phyloP scores from a whole-genome alignment of 2,113 vertebrate genomes.

The Zosterops hypoxanthus region DNA sequence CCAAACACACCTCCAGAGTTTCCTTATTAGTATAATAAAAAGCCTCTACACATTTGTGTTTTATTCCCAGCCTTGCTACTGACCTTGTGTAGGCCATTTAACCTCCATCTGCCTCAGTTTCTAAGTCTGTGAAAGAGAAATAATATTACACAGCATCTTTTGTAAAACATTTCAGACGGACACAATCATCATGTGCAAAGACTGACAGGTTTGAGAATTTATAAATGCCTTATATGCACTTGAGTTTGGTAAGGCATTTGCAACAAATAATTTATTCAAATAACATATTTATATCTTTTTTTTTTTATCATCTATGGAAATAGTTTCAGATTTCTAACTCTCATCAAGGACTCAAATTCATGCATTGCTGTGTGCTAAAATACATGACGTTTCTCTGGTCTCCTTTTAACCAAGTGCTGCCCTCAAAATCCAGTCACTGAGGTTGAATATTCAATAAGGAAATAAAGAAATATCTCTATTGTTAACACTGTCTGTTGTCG shows the following conservation, averaged over 20 bases:
- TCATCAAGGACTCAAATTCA: background rate
- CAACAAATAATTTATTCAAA: background rate
- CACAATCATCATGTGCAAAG: background rate
- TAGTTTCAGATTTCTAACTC: background rate
- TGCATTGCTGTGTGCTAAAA: background rate
- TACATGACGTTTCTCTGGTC: background rate
- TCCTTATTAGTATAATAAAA: constrained; percentile 74
- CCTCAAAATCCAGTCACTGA: background rate
- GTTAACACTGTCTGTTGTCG: background rate
- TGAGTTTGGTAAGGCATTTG: background rate
- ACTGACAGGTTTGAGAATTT: background rate
- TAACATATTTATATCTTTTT: background rate
- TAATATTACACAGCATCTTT: background rate
- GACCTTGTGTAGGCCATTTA: constrained; percentile 64
- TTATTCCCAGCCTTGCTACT: constrained; percentile 64
- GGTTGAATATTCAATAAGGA: background rate
- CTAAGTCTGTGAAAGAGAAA: constrained; percentile 9
- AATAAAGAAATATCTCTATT: background rate
- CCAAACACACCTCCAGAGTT: constrained; percentile 63
- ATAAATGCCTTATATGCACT: background rate
- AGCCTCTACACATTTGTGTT: constrained; percentile 55
- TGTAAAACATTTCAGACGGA: background rate
- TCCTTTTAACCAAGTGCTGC: background rate
- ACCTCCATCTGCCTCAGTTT: constrained; percentile 66
- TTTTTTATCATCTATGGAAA: background rate